Conservation (phyloP, 2,797 vertebrate species). For the Tympanoctomys barrerae region DNA sequence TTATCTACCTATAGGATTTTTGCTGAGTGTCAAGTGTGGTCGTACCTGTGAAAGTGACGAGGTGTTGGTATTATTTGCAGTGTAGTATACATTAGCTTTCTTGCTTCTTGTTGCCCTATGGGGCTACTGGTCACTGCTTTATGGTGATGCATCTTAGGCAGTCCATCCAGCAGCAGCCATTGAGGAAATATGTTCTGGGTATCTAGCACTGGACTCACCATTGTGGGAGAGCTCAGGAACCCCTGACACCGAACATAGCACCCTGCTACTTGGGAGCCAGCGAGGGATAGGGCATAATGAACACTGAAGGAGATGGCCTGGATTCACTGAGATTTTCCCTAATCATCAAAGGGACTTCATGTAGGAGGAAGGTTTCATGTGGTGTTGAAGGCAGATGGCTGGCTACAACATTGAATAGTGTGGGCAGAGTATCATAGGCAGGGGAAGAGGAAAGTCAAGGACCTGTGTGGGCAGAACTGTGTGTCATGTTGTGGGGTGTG, state of each 20-base stretch:
- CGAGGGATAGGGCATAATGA: fast-evolving
- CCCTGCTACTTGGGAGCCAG: background rate
- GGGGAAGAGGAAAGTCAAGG: background rate
- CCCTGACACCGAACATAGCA: background rate
- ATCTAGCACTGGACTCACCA: fast-evolving
- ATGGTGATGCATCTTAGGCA: background rate
- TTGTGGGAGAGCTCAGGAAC: background rate
- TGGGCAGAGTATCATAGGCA: background rate
- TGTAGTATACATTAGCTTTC: background rate
- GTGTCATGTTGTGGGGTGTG: background rate
- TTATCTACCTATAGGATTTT: background rate
- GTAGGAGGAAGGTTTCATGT: background rate
- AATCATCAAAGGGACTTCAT: fast-evolving
- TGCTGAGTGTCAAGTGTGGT: background rate
- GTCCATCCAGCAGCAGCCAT: fast-evolving
- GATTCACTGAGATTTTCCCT: background rate
- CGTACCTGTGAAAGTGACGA: background rate
- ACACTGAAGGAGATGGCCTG: background rate
- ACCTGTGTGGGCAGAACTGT: background rate
- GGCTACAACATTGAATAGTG: background rate
- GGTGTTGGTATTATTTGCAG: background rate
- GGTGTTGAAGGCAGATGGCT: background rate
- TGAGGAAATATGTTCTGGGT: background rate
- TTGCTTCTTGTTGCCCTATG: background rate
- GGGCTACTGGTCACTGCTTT: background rate